Evolutionary conservation across 2,888 invertebrate genomes (phyloP).

Genomic region (Artemia sp.): DNA sequence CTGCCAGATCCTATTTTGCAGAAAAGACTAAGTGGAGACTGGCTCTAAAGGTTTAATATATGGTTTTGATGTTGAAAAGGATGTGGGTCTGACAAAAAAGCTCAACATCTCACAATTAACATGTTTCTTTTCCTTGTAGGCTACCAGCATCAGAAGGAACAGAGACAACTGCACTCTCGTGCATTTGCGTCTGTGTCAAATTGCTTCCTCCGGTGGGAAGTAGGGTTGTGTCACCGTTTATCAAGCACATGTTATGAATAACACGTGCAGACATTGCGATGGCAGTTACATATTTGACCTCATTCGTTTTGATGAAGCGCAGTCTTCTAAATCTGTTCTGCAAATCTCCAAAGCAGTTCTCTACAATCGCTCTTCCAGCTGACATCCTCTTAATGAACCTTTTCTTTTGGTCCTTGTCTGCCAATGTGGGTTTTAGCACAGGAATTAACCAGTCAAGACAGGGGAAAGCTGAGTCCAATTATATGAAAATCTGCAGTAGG

Average conservation of each 20-base stretch:
- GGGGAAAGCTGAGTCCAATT: conserved; percentile 6
- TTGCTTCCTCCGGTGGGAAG: neutral
- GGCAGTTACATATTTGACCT: too few species aligned
- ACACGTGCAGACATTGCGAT: neutral
- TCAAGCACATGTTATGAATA: neutral
- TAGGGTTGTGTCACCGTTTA: neutral
- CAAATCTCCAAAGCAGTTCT: neutral
- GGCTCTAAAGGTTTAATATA: too few species aligned
- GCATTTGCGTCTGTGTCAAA: neutral
- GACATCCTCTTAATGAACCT: neutral
- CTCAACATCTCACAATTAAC: neutral
- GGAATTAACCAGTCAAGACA: neutral
- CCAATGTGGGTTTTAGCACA: neutral
- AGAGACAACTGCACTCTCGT: neutral
- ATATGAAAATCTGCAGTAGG: neutral
- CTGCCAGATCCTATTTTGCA: too few species aligned
- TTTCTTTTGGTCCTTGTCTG: neutral
- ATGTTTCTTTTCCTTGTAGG: neutral
- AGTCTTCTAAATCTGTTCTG: too few species aligned
- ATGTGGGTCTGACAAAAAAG: too few species aligned
- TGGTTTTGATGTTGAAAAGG: too few species aligned
- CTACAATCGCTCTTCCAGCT: neutral
- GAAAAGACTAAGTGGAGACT: too few species aligned
- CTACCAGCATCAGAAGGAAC: conserved; percentile 12
- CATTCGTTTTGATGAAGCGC: too few species aligned